These are phyloP conservation scores for Cancer borealis DNA, from an alignment of 2,888 invertebrate species.

Conservation along the genomic window DNA sequence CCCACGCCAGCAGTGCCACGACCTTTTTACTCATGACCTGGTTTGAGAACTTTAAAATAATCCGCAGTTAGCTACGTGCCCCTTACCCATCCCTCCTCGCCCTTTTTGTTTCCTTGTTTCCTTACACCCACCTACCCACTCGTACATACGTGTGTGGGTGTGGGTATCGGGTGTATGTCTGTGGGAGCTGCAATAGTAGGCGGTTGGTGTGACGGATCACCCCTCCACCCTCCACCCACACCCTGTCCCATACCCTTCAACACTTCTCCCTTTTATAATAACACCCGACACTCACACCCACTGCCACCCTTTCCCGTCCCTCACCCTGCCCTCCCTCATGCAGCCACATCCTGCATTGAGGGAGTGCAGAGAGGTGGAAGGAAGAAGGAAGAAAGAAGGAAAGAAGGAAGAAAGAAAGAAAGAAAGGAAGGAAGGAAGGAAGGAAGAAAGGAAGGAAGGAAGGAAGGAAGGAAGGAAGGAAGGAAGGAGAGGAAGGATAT, in stretches of 20 bases:
- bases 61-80: background rate
- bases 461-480: background rate
- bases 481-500: background rate
- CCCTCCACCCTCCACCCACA: background rate
- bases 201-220: background rate
- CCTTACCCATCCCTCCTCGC: too few species aligned
- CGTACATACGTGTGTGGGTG: background rate
- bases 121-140: background rate
- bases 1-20: background rate
- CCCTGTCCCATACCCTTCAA: background rate
- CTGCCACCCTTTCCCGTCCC: background rate
- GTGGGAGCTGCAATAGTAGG: background rate
- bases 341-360: background rate
- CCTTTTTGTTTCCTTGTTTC: background rate
- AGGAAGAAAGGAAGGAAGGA: background rate
- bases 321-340: background rate
- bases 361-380: background rate
- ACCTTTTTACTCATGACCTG: constrained; percentile 13
- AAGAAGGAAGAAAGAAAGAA: background rate
- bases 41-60: background rate
- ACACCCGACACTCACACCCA: background rate
- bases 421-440: background rate
- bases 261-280: background rate
- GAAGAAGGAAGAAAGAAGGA: background rate
- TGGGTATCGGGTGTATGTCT: background rate